These are phyloP conservation scores for Sycophila texana DNA, from an alignment of 2,888 invertebrate species.

Conservation along the genomic window DNA sequence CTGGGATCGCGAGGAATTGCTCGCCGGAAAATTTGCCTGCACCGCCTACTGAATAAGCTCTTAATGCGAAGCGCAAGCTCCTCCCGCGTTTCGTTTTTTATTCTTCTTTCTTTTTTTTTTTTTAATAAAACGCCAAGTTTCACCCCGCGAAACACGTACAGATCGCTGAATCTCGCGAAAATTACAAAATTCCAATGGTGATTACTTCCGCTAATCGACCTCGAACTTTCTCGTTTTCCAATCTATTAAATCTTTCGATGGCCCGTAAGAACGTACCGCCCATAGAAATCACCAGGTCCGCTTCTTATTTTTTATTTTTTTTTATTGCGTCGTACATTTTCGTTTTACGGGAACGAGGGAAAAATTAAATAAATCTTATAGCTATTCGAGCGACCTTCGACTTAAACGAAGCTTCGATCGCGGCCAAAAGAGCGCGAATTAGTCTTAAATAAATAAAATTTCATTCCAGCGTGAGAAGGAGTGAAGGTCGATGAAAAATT, in stretches of 20 bases:
- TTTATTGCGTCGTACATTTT: neutral
- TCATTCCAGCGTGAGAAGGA: no score
- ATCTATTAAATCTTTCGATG: constrained; percentile 41
- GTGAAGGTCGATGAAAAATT: no score
- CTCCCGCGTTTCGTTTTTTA: neutral
- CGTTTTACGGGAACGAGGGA: neutral
- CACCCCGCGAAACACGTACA: neutral
- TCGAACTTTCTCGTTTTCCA: constrained; percentile 48
- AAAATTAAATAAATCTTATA: neutral
- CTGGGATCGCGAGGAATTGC: constrained; percentile 23
- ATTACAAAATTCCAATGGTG: constrained; percentile 5
- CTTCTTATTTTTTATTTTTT: neutral
- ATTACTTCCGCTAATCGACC: constrained; percentile 32
- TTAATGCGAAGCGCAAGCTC: constrained; percentile 17
- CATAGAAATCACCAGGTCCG: neutral
- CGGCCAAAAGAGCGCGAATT: no score
- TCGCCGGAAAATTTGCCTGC: neutral
- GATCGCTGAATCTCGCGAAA: neutral
- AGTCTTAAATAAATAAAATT: no score
- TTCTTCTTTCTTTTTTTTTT: no score
- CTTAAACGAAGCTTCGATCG: no score
- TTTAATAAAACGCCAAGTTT: neutral
- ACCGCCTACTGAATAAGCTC: neutral
- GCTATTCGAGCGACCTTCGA: no score
- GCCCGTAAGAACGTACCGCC: neutral